Percentiles rank a stretch among this genome's conserved stretches.
These are phyloP conservation scores for Spizaetus ornatus DNA, from an alignment of 2,113 vertebrate species.

Conservation along the genomic window DNA sequence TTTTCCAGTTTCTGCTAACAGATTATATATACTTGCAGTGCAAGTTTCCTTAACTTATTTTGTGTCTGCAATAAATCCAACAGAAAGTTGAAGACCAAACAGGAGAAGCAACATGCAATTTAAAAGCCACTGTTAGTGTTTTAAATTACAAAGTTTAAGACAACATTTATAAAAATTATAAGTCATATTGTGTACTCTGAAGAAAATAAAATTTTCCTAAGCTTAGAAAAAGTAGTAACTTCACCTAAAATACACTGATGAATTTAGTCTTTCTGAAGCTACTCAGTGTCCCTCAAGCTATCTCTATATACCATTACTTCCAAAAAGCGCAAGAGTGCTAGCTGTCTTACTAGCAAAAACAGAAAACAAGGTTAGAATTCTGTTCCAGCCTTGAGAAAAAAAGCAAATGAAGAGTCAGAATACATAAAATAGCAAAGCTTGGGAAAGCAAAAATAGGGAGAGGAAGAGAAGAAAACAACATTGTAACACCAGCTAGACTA, in stretches of 20 bases:
- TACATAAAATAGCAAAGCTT: background rate
- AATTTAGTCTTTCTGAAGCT: background rate
- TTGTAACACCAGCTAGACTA: background rate
- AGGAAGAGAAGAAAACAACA: background rate
- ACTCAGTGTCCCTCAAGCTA: background rate
- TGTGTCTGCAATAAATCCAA: background rate
- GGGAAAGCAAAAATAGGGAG: background rate
- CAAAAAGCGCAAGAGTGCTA: background rate
- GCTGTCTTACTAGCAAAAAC: background rate
- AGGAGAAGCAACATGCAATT: background rate
- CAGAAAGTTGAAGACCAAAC: background rate
- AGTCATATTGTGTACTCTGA: background rate
- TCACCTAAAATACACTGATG: background rate
- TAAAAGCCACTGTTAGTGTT: background rate
- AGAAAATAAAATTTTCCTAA: background rate
- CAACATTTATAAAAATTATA: background rate
- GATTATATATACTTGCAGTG: background rate
- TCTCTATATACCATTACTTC: background rate
- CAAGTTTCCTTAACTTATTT: background rate
- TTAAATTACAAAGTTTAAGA: background rate
- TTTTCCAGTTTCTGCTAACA: background rate
- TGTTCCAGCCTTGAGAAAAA: background rate
- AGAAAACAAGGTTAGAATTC: background rate
- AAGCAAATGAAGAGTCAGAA: background rate
- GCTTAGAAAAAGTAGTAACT: background rate